Evolutionary conservation across 1,140 invertebrate species (phyloP).

Genomic region (Apocrypta bakeri): DNA sequence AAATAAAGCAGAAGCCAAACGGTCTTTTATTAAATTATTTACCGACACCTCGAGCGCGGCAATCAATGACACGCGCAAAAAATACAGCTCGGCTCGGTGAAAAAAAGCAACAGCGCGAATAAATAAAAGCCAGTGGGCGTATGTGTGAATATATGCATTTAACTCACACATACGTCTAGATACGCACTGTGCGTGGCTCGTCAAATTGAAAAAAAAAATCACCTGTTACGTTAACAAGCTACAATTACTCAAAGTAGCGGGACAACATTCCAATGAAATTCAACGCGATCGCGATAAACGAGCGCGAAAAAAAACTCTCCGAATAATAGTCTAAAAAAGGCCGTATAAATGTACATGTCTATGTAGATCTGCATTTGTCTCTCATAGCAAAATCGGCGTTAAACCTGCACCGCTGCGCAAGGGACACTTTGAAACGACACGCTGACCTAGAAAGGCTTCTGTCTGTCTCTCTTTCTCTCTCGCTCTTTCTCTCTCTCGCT

Average conservation of each 20-base stretch:
- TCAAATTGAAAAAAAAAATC: neutral
- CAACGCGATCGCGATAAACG: neutral
- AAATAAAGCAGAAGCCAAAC: neutral
- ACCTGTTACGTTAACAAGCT: neutral
- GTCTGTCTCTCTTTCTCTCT: neutral
- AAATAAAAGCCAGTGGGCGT: neutral
- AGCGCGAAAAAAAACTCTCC: too few species aligned
- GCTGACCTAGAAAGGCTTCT: slow-evolving; percentile 59
- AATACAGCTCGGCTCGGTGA: neutral
- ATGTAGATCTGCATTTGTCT: too few species aligned
- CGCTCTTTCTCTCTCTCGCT: slow-evolving; percentile 1
- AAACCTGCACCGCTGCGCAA: neutral
- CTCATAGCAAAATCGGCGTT: too few species aligned
- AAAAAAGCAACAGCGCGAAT: neutral
- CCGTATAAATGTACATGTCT: too few species aligned
- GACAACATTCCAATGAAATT: neutral
- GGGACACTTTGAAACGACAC: slow-evolving; percentile 50
- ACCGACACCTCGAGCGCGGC: neutral
- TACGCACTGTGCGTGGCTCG: too few species aligned
- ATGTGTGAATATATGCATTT: too few species aligned
- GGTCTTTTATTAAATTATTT: neutral
- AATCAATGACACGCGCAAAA: neutral
- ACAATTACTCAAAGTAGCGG: neutral
- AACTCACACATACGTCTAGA: too few species aligned
- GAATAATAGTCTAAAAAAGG: too few species aligned